Evolutionary conservation across 2,888 invertebrate genomes (phyloP).

Genomic region (Phaedon cochleariae): DNA sequence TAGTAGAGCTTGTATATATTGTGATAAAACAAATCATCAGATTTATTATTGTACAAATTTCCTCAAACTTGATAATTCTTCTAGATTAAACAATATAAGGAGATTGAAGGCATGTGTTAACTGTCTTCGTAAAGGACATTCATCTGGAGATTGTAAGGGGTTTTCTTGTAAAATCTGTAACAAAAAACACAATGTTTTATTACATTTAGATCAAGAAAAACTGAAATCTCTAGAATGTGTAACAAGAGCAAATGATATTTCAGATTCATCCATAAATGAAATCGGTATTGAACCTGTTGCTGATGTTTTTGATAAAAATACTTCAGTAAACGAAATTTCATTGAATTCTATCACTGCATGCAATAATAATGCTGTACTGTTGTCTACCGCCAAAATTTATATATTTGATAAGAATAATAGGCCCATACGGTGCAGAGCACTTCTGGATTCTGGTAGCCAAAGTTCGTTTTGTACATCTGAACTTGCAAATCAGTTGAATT

Average conservation of each 20-base stretch:
- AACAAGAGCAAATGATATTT: neutral
- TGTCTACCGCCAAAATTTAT: constrained; percentile 9
- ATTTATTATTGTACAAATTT: constrained; percentile 5
- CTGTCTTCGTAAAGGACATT: constrained; percentile 12
- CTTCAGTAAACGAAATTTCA: neutral
- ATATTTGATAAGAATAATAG: constrained; percentile 8
- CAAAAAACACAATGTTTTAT: constrained; percentile 15
- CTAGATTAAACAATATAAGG: neutral
- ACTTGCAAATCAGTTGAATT: constrained; percentile 6
- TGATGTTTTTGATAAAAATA: neutral
- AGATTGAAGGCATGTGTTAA: neutral
- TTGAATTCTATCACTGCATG: constrained; percentile 2
- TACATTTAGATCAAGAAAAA: neutral
- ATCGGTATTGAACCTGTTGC: neutral
- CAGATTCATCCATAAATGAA: neutral
- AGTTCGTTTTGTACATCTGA: constrained; percentile 7
- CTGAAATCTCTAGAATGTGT: neutral
- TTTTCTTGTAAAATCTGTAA: constrained; percentile 16
- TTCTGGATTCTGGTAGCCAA: constrained; percentile 10
- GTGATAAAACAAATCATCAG: neutral
- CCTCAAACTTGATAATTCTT: neutral
- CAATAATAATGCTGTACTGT: constrained; percentile 6
- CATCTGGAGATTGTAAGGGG: constrained; percentile 7
- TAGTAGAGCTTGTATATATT: constrained; percentile 6
- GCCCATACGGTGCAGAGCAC: constrained; percentile 5